Percentiles rank a stretch among this genome's conserved stretches.
Evolutionary conservation across 2,113 vertebrate species (phyloP).

Genomic region (Budorcas taxicolor): DNA sequence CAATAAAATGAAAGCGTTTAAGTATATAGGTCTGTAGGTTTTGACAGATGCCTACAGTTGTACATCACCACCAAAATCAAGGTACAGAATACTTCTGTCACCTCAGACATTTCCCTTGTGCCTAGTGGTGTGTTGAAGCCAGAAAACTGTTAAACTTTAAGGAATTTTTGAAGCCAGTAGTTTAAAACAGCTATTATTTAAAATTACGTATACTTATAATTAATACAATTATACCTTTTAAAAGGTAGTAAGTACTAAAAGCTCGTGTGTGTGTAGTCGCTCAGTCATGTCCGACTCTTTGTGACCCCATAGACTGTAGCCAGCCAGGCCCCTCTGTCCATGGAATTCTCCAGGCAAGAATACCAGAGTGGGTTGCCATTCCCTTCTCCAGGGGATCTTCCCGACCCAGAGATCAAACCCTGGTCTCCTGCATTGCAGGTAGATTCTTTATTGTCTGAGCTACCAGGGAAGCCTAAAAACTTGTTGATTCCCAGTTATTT

Average conservation of each 20-base stretch:
- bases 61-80: not conserved
- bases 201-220: not conserved
- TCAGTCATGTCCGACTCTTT: not conserved
- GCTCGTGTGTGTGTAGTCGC: rapidly evolving
- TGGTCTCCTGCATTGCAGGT: not conserved
- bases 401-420: not conserved
- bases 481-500: not conserved
- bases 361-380: not conserved
- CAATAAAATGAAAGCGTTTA: not conserved
- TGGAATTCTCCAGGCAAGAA: not conserved
- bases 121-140: not conserved
- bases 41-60: not conserved
- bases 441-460: not conserved
- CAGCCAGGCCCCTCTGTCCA: not conserved
- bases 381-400: not conserved
- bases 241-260: not conserved
- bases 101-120: not conserved
- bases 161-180: not conserved
- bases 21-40: not conserved
- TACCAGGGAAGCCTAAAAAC: not conserved
- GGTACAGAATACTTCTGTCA: not conserved
- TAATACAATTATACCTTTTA: not conserved
- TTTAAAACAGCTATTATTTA: not conserved
- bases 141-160: not conserved
- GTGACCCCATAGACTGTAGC: not conserved